Conservation (phyloP, 2,888 invertebrate genomes). For the Agrypnus murinus region DNA sequence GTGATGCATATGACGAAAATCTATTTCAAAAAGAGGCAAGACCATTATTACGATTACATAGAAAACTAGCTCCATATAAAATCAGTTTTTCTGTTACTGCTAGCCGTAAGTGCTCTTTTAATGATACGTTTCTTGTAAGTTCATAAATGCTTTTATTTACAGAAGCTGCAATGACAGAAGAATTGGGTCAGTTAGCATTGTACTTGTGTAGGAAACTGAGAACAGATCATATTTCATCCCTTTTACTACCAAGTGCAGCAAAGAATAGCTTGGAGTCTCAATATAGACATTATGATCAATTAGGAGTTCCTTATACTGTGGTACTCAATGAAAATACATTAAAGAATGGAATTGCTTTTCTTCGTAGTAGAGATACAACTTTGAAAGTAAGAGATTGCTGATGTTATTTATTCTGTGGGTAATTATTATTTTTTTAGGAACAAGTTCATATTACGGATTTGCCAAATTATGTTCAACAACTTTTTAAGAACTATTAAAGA, state of each 20-base stretch:
- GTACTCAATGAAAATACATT: constrained; percentile 81
- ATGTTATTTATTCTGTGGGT: constrained; percentile 32
- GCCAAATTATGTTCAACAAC: constrained; percentile 75
- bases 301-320: constrained; percentile 84
- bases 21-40: constrained; percentile 70
- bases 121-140: no score
- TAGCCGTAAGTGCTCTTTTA: constrained; percentile 64
- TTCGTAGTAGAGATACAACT: constrained; percentile 79
- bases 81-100: constrained; percentile 77
- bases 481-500: constrained; percentile 70
- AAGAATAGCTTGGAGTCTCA: constrained; percentile 68
- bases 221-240: constrained; percentile 69
- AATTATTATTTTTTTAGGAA: constrained; percentile 74
- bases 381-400: constrained; percentile 69
- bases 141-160: constrained; percentile 24
- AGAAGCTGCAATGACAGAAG: constrained; percentile 62
- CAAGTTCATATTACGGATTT: constrained; percentile 81
- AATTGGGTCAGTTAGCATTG: constrained; percentile 74
- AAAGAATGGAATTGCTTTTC: constrained; percentile 80
- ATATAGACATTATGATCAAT: constrained; percentile 73
- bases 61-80: constrained; percentile 85
- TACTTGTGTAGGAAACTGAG: constrained; percentile 75
- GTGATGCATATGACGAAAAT: constrained; percentile 75
- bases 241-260: constrained; percentile 65
- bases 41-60: constrained; percentile 76